phyloP scores from a whole-genome alignment of 2,113 vertebrate genomes.

The Eudorcas thomsonii region DNA sequence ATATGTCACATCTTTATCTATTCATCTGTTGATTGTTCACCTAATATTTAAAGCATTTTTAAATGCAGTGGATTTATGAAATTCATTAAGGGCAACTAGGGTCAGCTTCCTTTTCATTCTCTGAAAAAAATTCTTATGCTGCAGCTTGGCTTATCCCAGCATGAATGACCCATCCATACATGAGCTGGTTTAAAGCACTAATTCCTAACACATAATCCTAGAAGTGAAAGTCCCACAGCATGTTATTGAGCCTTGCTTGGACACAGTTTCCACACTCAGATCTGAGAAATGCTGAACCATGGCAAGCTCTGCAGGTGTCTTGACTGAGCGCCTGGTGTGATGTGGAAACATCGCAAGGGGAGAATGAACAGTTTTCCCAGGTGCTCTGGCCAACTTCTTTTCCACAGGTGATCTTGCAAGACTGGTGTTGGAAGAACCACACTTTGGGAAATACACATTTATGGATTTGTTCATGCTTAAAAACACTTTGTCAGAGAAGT shows the following conservation, averaged over 20 bases:
- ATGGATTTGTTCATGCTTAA: background rate
- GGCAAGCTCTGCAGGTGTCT: background rate
- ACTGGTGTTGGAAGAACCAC: background rate
- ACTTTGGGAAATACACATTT: background rate
- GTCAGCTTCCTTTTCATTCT: background rate
- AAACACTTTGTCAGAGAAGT: background rate
- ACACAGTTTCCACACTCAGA: background rate
- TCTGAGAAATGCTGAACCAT: background rate
- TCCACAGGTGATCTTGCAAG: background rate
- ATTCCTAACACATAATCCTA: background rate
- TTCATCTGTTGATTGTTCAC: background rate
- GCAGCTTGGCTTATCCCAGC: background rate
- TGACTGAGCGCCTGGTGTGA: background rate
- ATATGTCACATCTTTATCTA: background rate
- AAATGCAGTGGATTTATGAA: background rate
- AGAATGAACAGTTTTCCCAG: background rate
- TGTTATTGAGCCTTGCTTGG: background rate
- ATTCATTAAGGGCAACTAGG: background rate
- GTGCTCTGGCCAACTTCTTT: background rate
- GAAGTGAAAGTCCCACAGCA: background rate
- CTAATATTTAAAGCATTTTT: background rate
- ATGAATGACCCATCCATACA: background rate
- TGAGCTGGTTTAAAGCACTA: background rate
- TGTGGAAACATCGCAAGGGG: background rate
- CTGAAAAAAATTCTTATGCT: background rate